These are phyloP conservation scores for Leptocoma aspasia DNA, from an alignment of 2,113 vertebrate genomes.

Conservation along the genomic window DNA sequence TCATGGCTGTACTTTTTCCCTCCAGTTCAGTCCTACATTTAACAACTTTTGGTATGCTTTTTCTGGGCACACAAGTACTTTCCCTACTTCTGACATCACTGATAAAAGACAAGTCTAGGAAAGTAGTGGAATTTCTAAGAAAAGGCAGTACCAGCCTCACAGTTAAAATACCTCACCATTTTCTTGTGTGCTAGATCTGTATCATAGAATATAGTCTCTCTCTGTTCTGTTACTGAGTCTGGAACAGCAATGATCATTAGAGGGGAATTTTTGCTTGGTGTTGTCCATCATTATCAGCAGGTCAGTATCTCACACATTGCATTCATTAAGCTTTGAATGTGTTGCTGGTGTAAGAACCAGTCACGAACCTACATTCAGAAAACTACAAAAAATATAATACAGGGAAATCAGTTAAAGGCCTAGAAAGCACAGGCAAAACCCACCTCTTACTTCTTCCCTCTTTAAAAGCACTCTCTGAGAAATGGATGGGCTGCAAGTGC, in stretches of 20 bases:
- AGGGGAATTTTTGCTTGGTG: not conserved
- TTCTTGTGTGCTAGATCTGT: not conserved
- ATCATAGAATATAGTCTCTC: not conserved
- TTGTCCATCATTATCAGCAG: not conserved
- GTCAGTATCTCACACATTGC: not conserved
- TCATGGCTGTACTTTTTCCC: not conserved
- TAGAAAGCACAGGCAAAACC: not conserved
- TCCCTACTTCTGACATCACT: not conserved
- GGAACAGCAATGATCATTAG: not conserved
- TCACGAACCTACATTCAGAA: not conserved
- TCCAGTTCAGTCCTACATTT: not conserved
- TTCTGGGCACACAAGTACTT: not conserved
- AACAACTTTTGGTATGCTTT: not conserved
- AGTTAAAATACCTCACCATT: not conserved
- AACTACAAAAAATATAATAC: not conserved
- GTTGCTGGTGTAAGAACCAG: not conserved
- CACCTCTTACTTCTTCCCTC: not conserved
- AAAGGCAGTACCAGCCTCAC: not conserved
- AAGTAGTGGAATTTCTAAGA: not conserved
- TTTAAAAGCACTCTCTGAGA: not conserved
- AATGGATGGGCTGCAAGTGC: not conserved
- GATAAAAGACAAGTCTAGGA: not conserved
- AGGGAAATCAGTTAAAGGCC: not conserved
- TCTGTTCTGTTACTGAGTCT: not conserved
- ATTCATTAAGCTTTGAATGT: not conserved